Base-by-base conservation (phyloP, 1,140 invertebrate genomes). In the Drosophila malerkotliana region DNA sequence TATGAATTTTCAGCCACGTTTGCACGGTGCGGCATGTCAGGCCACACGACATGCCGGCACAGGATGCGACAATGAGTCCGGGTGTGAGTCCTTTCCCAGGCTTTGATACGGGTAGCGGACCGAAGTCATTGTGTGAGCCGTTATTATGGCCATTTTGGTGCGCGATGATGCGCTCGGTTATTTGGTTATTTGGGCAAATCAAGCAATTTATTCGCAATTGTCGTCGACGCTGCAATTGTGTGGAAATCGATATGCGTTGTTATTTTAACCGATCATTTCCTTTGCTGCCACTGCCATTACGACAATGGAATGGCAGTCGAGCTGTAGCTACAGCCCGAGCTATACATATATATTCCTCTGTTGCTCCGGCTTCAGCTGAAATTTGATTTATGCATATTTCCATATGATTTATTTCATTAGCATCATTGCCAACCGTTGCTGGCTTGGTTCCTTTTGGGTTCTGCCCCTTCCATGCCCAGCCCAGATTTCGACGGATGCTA, bases 331-430 rank as follows among this genome's bases (percentile, higher is more conserved):
- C 37, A 56, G 60, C 37, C 28, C 14, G 14, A 9, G 48, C 56
- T 56, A 9, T 10, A 4, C 15, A 28, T 14, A n/a, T 26, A 34
- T 61, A 34, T 10, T 37, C 24, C 14, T 26, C 61, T 37, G 67
- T 5, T 30, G 62, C 66, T 67, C 49, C 64, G 55, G 61, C 61
- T 58, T 58, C 55, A 67, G 64, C 68, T 34, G 34, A 88, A 87
- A 88, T 88, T 83, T 88, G 83, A 88, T 88, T 88, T 88, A 88
- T 88, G 83, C 83, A 88, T 79, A 88, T 88, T 88, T 88, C 83
- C 83, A 88, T 88, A 79, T 88, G 83, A 88, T 88, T 88, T 88
- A 87, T 87, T 87, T 87, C 83, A 87, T 87, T 88, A 87, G 83
- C 83, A 88, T 87, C 63, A 88, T 77, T 73, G 71, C 62, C 62